Percentiles rank a stretch among this genome's conserved stretches.
phyloP scores from a whole-genome alignment of 2,888 invertebrate species.

The Rugalucina vietnamica region DNA sequence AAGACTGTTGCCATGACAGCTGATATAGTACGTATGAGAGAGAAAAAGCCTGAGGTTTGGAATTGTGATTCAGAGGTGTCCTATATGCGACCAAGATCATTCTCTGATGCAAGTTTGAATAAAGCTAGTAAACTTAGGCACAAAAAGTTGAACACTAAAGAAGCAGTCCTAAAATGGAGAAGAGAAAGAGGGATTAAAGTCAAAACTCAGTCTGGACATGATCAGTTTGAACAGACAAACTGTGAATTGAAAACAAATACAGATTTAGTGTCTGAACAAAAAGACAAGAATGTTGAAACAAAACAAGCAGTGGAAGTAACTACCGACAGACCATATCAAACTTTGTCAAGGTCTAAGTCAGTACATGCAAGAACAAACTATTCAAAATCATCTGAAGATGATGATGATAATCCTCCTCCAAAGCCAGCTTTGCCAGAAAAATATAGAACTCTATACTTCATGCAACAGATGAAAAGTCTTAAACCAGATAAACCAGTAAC shows the following conservation, averaged over 20 bases:
- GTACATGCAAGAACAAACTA: background rate
- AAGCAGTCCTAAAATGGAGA: background rate
- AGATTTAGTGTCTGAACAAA: background rate
- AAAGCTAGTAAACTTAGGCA: background rate
- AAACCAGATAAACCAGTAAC: background rate
- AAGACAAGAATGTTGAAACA: background rate
- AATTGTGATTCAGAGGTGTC: background rate
- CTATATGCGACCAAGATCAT: slow-evolving; percentile 55
- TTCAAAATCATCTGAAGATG: background rate
- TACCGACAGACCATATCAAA: background rate
- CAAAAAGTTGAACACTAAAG: background rate
- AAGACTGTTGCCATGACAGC: background rate
- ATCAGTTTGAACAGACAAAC: background rate
- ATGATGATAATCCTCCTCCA: slow-evolving; percentile 28
- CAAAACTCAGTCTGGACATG: background rate
- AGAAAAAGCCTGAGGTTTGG: background rate
- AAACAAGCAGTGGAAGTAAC: slow-evolving; percentile 51
- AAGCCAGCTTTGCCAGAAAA: slow-evolving; percentile 45
- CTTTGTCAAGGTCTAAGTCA: slow-evolving; percentile 16
- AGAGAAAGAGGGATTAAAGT: background rate
- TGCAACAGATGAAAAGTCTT: slow-evolving; percentile 10
- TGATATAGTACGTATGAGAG: too few species aligned
- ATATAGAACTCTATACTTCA: slow-evolving; percentile 21
- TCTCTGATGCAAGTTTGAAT: slow-evolving; percentile 49
- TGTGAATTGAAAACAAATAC: background rate